Evolutionary conservation across 2,797 vertebrate genomes (phyloP), one percentile per base, ranked within the genome.

Genomic region (Telmatherina bonti): DNA sequence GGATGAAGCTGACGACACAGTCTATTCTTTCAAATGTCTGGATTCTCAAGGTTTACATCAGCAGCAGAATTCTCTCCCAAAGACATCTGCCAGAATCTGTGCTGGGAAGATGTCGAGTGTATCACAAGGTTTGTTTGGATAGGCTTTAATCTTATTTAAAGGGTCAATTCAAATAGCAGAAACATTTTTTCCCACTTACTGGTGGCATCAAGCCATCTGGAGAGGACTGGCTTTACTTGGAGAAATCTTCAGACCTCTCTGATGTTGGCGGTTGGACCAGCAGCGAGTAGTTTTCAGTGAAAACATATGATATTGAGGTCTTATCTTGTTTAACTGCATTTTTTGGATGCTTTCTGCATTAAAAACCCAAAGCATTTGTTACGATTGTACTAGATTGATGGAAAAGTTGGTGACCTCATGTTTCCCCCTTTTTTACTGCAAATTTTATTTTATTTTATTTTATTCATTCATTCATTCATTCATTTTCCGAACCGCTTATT

Each of bases 81-180:
- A 76, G 54, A 76, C 53, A 76, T 41, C 29, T 66, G 74, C 57
- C 62, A 74, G 22, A 63, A 56, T 53, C 47, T 27, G n/a, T 41
- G 41, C 55, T 62, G 38, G 52, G 52, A 41, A 72, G 59, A 74
- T 36, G 27, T 35, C 68, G 16, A 55, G 70, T 65, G 53, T 55
- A 62, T 70, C 49, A 18, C 15, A 20, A 22, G 55, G 68, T 72
- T 81, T 78, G 78, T 84, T 84, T 81, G 38, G 35, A 72, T 15
- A 59, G 15, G 29, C 75, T 65, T 76, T 70, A 30, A 49, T 77
- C 54, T 62, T 67, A 62, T 78, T 81, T 61, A 65, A 78, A 80
- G 55, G 53, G 54, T 76, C 35, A 64, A 7, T 67, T 81, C 53
- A 82, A 65, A 74, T 67, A 76, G 49, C 27, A 55, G 66, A 76